phyloP scores from a whole-genome alignment of 1,140 invertebrate species.

The Camponotus floridanus region DNA sequence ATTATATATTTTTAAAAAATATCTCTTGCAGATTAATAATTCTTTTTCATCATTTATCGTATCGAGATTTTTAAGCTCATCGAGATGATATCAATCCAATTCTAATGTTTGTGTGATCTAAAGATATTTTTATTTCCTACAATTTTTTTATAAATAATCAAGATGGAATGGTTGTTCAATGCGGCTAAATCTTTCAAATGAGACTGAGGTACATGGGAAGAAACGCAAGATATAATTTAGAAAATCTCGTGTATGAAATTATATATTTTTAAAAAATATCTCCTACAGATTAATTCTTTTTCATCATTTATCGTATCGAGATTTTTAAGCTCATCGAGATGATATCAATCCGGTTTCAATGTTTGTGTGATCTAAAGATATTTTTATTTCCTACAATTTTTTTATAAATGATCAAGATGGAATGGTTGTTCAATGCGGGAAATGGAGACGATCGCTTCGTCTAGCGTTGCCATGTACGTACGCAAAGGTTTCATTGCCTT shows the following conservation, averaged over 20 bases:
- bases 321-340: background rate
- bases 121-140: background rate
- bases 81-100: background rate
- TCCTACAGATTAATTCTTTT: no score
- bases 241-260: background rate
- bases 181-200: background rate
- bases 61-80: background rate
- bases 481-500: conserved; percentile 80
- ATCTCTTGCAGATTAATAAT: background rate
- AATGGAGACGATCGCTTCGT: conserved; percentile 55
- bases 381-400: conserved; percentile 12
- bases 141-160: conserved; percentile 42
- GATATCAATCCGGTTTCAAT: background rate
- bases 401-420: conserved; percentile 50
- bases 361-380: background rate
- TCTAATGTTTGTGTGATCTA: background rate
- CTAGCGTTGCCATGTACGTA: conserved; percentile 74
- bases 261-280: background rate
- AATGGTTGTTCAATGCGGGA: background rate
- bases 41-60: background rate
- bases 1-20: background rate
- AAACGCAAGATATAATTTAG: background rate
- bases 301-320: background rate
- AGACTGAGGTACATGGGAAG: background rate
- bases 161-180: conserved; percentile 25